Evolutionary conservation across 1,140 invertebrate species (phyloP).

Genomic region (Brachionus asplanchnoidis): DNA sequence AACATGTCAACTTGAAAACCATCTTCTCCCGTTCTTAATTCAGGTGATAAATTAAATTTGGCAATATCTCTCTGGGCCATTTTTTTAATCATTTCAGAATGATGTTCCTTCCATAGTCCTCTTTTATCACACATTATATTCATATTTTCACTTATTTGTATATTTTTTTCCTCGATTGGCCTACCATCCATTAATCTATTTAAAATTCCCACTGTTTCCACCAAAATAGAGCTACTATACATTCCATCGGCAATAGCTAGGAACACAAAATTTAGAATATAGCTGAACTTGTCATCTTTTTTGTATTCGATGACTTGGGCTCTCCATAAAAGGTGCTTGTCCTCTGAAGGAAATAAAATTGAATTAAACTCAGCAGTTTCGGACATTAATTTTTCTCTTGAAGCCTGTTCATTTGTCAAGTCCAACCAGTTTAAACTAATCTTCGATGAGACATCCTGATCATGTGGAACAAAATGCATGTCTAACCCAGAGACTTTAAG

Average conservation of each 20-base stretch:
- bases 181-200: not conserved
- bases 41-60: not conserved
- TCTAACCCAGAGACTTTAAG: not conserved
- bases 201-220: not conserved
- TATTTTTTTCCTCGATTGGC: not conserved
- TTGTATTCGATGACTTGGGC: not conserved
- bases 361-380: constrained; percentile 18
- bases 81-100: not conserved
- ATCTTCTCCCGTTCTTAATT: not conserved
- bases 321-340: not conserved
- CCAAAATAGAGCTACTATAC: not conserved
- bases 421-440: constrained; percentile 3
- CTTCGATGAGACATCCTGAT: not conserved
- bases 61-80: constrained; percentile 1
- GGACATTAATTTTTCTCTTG: not conserved
- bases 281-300: not conserved
- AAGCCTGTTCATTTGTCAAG: not conserved
- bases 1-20: constrained; percentile 20
- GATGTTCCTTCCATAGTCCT: not conserved
- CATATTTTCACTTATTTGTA: not conserved
- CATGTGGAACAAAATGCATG: not conserved
- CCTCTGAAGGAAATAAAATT: not conserved
- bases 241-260: constrained; percentile 12
- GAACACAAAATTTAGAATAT: not conserved
- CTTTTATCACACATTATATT: constrained; percentile 1